Conservation (phyloP, 1,140 invertebrate genomes). For the Diploscapter pachys region DNA sequence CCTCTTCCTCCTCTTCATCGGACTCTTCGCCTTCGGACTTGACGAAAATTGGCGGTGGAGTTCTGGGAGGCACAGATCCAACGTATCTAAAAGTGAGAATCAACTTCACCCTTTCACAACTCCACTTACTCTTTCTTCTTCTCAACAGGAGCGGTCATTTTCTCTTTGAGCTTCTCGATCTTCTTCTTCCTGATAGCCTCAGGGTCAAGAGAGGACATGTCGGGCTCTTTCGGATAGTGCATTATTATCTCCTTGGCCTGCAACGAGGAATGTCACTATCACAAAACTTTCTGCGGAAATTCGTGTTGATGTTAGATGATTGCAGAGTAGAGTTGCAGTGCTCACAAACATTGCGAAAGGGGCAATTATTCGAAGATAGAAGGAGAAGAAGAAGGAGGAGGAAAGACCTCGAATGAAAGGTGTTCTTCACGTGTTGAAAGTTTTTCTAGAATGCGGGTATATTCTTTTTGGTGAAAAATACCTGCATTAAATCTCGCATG, state of each 20-base stretch:
- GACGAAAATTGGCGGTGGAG: slow-evolving; percentile 37
- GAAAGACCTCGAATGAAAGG: background rate
- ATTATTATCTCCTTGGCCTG: slow-evolving; percentile 54
- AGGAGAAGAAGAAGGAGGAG: background rate
- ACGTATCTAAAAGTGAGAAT: slow-evolving; percentile 2
- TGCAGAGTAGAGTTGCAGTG: background rate
- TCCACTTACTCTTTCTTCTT: background rate
- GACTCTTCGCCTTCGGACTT: slow-evolving; percentile 49
- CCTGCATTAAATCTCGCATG: no score
- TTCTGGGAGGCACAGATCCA: slow-evolving; percentile 43
- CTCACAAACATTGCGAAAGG: background rate
- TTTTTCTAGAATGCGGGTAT: background rate
- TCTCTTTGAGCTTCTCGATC: background rate
- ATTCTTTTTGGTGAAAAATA: background rate
- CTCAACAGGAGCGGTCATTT: background rate
- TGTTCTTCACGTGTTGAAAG: no score
- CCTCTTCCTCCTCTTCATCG: slow-evolving; percentile 39
- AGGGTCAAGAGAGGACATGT: slow-evolving; percentile 39
- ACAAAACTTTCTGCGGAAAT: background rate
- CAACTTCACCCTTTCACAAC: background rate
- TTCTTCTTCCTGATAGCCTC: slow-evolving; percentile 29
- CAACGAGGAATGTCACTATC: slow-evolving; percentile 2
- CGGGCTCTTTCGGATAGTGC: slow-evolving; percentile 45
- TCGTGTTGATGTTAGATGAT: background rate
- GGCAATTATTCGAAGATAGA: background rate